phyloP scores from a whole-genome alignment of 2,797 vertebrate species.

The Echiichthys vipera region DNA sequence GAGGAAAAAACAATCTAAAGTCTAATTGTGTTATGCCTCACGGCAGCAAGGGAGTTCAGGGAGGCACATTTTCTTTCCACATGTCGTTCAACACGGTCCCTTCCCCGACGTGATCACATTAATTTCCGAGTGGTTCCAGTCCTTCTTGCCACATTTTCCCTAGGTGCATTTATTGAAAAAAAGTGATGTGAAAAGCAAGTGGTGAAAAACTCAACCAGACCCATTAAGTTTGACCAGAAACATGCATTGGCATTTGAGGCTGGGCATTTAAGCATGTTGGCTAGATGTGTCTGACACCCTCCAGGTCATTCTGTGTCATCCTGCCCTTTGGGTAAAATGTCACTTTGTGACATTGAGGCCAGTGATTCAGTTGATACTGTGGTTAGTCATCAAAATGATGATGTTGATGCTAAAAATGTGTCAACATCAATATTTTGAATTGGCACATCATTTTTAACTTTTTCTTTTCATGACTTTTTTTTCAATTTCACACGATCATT shows the following conservation, averaged over 20 bases:
- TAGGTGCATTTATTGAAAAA: constrained; percentile 56
- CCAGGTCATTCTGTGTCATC: constrained; percentile 63
- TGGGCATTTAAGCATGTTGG: constrained; percentile 66
- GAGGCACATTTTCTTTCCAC: constrained; percentile 67
- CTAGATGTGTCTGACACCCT: constrained; percentile 68
- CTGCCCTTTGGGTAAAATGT: constrained; percentile 78
- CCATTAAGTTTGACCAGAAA: constrained; percentile 46
- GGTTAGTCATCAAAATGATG: too few relatives aligned
- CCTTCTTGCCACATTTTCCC: constrained; percentile 33
- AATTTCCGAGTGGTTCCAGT: constrained; percentile 58
- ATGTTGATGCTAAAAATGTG: too few relatives aligned
- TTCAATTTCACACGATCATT: too few relatives aligned
- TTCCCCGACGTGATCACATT: constrained; percentile 64
- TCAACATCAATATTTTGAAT: too few relatives aligned
- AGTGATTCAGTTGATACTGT: constrained; percentile 31
- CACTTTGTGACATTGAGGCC: constrained; percentile 40
- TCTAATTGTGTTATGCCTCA: constrained; percentile 78
- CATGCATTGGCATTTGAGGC: constrained; percentile 65
- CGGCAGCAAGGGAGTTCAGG: constrained; percentile 61
- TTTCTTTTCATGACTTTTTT: too few relatives aligned
- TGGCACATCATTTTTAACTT: too few relatives aligned
- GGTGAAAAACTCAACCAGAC: constrained; percentile 21
- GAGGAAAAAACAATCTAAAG: constrained; percentile 74
- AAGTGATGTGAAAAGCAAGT: constrained; percentile 63
- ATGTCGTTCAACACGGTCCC: constrained; percentile 58